Percentiles rank a stretch among this genome's conserved stretches.
phyloP scores from a whole-genome alignment of 2,113 vertebrate genomes.

The Cebus imitator region DNA sequence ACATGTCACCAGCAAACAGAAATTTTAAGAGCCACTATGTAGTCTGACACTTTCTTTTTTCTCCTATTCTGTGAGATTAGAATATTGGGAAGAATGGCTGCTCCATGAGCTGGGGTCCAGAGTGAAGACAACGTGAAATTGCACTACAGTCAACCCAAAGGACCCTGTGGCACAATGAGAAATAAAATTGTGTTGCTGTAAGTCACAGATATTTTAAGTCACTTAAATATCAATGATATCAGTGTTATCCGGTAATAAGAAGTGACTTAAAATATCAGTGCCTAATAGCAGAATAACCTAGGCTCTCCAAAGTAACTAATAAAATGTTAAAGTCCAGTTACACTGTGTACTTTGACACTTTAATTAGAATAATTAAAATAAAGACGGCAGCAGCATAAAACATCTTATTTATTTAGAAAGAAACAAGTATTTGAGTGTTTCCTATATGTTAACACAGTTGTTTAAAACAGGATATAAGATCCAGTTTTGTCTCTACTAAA shows the following conservation, averaged over 20 bases:
- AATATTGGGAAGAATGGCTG: not conserved
- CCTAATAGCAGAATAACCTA: not conserved
- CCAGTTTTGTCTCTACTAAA: not conserved
- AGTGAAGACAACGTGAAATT: not conserved
- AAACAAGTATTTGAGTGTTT: not conserved
- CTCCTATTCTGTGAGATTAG: not conserved
- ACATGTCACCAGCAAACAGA: not conserved
- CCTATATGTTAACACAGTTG: not conserved
- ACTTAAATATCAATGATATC: not conserved
- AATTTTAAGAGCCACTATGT: not conserved
- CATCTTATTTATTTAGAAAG: not conserved
- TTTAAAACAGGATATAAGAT: not conserved
- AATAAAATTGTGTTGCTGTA: not conserved
- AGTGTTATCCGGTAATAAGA: too few relatives aligned
- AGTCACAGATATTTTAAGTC: not conserved
- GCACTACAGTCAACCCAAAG: not conserved
- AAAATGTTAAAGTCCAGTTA: not conserved
- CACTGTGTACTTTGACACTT: not conserved
- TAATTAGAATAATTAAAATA: not conserved
- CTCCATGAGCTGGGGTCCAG: not conserved
- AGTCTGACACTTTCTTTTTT: not conserved
- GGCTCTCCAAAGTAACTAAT: not conserved
- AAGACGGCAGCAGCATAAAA: not conserved
- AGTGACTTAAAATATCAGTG: too few relatives aligned
- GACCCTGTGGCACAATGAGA: not conserved